phyloP scores from a whole-genome alignment of 2,888 invertebrate species.

The Linnaemya tessellans region DNA sequence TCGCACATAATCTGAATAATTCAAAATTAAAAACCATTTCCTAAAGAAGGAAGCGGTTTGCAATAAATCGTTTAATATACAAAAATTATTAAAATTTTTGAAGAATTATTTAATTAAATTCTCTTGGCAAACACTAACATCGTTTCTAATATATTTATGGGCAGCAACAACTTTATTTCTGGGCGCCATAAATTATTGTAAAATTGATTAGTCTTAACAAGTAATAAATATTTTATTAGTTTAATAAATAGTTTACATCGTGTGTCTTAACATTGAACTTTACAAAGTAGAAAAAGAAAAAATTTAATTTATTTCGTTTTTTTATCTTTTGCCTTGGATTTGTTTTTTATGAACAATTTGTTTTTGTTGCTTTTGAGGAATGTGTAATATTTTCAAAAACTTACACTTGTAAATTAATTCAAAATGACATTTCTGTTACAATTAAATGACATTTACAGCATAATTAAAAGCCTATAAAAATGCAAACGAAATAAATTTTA shows the following conservation, averaged over 20 bases:
- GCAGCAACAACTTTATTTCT: not conserved
- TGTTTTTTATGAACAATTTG: not conserved
- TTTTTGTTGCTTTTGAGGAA: not conserved
- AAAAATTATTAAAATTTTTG: not conserved
- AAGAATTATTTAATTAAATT: not conserved
- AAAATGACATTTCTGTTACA: not conserved
- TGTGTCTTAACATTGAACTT: not conserved
- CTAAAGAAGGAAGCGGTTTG: not conserved
- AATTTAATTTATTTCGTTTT: not conserved
- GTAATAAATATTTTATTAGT: slow-evolving; percentile 1
- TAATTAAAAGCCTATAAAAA: not conserved
- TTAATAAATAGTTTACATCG: not conserved
- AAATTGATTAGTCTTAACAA: not conserved
- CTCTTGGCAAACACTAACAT: not conserved
- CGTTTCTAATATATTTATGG: not conserved
- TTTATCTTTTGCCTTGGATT: slow-evolving; percentile 6
- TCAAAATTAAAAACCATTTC: not conserved
- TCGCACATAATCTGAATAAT: not conserved
- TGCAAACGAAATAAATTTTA: not conserved
- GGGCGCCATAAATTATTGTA: not conserved
- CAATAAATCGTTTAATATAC: not conserved
- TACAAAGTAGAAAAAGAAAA: not conserved
- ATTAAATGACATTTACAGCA: slow-evolving; percentile 4
- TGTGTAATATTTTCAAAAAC: not conserved
- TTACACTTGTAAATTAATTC: not conserved